Conservation (phyloP, 2,113 vertebrate genomes). For the Symphodus melops region DNA sequence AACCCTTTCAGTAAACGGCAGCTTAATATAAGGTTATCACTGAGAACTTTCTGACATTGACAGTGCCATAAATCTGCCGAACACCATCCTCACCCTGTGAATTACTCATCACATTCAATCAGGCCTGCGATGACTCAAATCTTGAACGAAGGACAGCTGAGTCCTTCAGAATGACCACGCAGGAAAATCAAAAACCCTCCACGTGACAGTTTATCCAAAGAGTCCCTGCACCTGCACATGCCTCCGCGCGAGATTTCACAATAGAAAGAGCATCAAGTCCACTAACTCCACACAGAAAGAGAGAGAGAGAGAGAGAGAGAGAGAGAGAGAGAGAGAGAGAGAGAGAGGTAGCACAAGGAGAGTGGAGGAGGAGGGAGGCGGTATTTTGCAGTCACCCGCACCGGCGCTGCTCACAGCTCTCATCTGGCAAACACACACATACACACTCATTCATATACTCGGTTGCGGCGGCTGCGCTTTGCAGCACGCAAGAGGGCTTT, state of each 20-base stretch:
- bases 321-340: conserved; percentile 40
- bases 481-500: conserved; percentile 35
- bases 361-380: conserved; percentile 66
- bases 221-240: conserved; percentile 1
- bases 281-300: conserved; percentile 38
- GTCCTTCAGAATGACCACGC: conserved; percentile 3
- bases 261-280: conserved; percentile 17
- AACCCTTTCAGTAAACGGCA: background rate
- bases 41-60: conserved; percentile 28
- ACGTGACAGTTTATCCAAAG: conserved; percentile 13
- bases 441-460: background rate
- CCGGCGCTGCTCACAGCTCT: conserved; percentile 47
- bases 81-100: conserved; percentile 1
- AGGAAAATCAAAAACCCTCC: background rate
- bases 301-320: conserved; percentile 45
- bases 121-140: conserved; percentile 49
- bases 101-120: conserved; percentile 46
- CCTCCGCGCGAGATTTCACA: conserved; percentile 1
- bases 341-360: conserved; percentile 48
- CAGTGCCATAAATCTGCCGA: conserved; percentile 9
- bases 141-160: conserved; percentile 37
- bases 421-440: conserved; percentile 36
- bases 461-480: background rate
- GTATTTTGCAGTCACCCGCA: conserved; percentile 64
- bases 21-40: background rate